phyloP scores from a whole-genome alignment of 2,888 invertebrate species.

The Mesoligia furuncula region DNA sequence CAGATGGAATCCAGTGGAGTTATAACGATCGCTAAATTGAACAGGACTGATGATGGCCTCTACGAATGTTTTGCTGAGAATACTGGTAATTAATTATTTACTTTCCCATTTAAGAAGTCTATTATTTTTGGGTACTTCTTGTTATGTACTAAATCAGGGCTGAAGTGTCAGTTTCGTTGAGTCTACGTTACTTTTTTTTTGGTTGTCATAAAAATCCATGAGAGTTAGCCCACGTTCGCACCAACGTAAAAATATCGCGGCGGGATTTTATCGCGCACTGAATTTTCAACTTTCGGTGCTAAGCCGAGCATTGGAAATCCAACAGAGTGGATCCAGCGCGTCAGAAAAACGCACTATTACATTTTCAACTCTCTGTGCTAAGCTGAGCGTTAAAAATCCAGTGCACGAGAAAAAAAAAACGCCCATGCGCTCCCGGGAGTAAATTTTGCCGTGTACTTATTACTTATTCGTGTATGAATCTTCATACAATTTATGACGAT shows the following conservation, averaged over 20 bases:
- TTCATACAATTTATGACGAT: background rate
- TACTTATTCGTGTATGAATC: background rate
- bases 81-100: constrained; percentile 84
- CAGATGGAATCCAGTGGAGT: constrained; percentile 91
- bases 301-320: too few species aligned
- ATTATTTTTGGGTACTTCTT: background rate
- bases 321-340: too few species aligned
- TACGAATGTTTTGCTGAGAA: constrained; percentile 97
- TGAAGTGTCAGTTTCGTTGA: background rate
- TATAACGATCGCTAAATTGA: constrained; percentile 92
- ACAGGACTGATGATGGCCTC: constrained; percentile 95
- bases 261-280: too few species aligned
- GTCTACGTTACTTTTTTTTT: background rate
- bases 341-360: too few species aligned
- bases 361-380: too few species aligned
- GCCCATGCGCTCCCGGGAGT: too few species aligned
- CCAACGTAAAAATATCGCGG: too few species aligned
- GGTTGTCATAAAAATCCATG: background rate
- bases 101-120: background rate
- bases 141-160: background rate
- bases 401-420: too few species aligned
- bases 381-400: too few species aligned
- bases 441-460: background rate
- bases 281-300: too few species aligned
- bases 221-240: background rate